Conservation (phyloP, 2,888 invertebrate species). For the Caenorhabditis drosophilae region DNA sequence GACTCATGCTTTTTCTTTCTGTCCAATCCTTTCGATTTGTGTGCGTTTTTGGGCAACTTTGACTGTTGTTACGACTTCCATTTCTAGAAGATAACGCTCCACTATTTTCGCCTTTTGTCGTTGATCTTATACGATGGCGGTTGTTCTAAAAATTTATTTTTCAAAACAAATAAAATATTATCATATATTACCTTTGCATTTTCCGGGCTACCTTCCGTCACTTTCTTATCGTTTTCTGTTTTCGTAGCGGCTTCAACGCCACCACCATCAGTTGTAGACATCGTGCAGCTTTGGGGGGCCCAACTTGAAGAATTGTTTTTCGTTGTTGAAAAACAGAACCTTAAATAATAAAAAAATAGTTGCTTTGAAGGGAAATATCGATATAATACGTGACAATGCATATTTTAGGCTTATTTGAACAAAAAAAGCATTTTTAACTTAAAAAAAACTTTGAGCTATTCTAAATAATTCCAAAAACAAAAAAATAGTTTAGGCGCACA, state of each 20-base stretch:
- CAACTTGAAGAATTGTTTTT: constrained; percentile 23
- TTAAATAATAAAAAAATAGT: neutral
- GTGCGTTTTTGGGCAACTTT: constrained; percentile 19
- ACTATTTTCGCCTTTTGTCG: constrained; percentile 41
- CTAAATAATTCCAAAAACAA: neutral
- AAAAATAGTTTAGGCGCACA: neutral
- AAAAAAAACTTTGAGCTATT: neutral
- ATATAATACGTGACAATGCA: neutral
- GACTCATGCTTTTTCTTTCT: constrained; percentile 47
- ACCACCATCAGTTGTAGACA: constrained; percentile 30
- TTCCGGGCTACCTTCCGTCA: constrained; percentile 19
- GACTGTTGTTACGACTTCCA: constrained; percentile 38
- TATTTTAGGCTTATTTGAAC: neutral
- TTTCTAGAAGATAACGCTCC: constrained; percentile 35
- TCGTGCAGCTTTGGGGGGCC: constrained; percentile 29
- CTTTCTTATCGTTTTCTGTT: constrained; percentile 18
- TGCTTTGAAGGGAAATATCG: no score
- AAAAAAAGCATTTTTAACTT: neutral
- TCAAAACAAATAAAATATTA: neutral
- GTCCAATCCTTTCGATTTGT: constrained; percentile 42
- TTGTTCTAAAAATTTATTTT: constrained; percentile 17
- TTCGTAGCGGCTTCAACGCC: constrained; percentile 27
- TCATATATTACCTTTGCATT: constrained; percentile 13
- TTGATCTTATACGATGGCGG: constrained; percentile 42
- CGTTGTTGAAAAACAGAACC: constrained; percentile 2